Percentiles rank a stretch among this genome's conserved stretches.
Evolutionary conservation across 2,888 invertebrate species (phyloP).

Genomic region (Ophion obscuratus): DNA sequence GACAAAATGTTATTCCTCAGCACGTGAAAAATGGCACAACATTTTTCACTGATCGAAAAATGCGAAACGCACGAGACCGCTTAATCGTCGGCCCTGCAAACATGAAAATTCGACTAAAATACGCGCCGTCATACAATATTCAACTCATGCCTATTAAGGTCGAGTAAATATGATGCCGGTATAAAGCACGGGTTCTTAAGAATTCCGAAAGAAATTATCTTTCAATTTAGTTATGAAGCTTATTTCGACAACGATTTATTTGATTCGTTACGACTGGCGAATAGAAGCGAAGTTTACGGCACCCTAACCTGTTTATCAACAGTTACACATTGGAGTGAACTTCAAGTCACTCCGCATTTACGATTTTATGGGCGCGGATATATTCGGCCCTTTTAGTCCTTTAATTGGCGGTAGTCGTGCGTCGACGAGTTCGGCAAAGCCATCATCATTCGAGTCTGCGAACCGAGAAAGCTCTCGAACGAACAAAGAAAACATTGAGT

Average conservation of each 20-base stretch:
- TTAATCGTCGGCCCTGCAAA: not conserved
- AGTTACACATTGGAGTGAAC: not conserved
- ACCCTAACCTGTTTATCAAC: not conserved
- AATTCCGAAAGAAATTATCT: no score
- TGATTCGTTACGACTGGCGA: no score
- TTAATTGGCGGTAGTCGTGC: slow-evolving; percentile 75
- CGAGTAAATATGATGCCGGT: no score
- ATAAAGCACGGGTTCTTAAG: no score
- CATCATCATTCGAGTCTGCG: slow-evolving; percentile 36
- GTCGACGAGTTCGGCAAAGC: slow-evolving; percentile 71
- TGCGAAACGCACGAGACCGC: not conserved
- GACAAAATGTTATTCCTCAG: slow-evolving; percentile 5
- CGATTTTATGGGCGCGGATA: slow-evolving; percentile 55
- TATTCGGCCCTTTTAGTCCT: slow-evolving; percentile 75
- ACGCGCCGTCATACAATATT: no score
- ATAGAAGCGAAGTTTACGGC: no score
- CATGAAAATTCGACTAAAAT: no score
- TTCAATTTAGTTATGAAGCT: no score
- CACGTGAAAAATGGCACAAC: no score
- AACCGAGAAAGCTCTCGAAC: slow-evolving; percentile 19
- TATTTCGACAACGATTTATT: no score
- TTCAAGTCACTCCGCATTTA: not conserved
- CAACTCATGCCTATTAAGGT: no score
- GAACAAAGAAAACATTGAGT: slow-evolving; percentile 40
- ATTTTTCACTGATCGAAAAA: no score